Evolutionary conservation across 2,888 invertebrate species (phyloP).

Genomic region (Rhingia rostrata): DNA sequence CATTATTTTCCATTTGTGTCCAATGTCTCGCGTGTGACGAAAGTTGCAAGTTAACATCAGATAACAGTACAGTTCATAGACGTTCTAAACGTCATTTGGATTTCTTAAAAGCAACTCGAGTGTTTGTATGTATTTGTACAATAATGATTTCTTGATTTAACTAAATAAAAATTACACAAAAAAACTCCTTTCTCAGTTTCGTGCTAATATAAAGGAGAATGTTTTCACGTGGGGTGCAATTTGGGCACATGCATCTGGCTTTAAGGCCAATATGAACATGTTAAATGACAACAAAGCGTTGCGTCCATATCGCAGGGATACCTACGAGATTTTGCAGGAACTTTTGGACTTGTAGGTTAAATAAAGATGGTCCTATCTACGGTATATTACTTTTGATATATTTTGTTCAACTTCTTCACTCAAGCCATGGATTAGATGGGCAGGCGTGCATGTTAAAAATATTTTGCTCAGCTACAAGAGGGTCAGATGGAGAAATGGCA

Average conservation of each 20-base stretch:
- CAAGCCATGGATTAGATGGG: constrained; percentile 88
- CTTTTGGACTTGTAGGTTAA: constrained; percentile 84
- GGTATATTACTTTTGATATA: not conserved
- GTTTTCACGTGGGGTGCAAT: constrained; percentile 86
- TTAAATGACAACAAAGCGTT: constrained; percentile 81
- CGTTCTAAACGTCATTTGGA: constrained; percentile 77
- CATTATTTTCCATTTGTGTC: not conserved
- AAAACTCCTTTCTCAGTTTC: constrained; percentile 84
- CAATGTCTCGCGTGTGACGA: not conserved
- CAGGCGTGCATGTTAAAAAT: constrained; percentile 87
- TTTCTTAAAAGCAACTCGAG: constrained; percentile 76
- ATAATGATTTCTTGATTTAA: not conserved
- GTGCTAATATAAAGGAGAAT: constrained; percentile 88
- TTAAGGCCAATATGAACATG: constrained; percentile 86
- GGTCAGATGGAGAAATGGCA: constrained; percentile 46
- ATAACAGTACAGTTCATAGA: constrained; percentile 35
- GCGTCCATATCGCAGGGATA: constrained; percentile 85
- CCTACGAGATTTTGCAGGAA: constrained; percentile 85
- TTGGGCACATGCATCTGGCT: constrained; percentile 88
- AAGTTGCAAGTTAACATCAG: not conserved
- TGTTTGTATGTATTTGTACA: constrained; percentile 77
- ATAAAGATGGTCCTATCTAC: not conserved
- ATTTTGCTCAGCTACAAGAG: constrained; percentile 83
- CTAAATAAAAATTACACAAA: not conserved
- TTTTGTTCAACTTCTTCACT: not conserved